Evolutionary conservation across 1,140 invertebrate genomes (phyloP), one percentile per base, ranked within the genome.

Genomic region (Oryzaephilus surinamensis): DNA sequence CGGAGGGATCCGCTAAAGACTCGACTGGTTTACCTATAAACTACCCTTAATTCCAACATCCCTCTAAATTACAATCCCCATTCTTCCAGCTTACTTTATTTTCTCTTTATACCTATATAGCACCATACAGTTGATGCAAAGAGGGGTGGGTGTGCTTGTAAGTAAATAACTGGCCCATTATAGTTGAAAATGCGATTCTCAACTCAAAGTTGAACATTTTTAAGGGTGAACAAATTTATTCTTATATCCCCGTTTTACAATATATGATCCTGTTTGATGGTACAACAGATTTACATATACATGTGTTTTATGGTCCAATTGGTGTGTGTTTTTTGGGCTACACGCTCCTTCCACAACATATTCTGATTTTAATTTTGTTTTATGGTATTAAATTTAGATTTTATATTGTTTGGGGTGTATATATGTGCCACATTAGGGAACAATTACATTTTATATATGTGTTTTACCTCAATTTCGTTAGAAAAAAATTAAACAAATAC

Each of bases 51-150:
- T 62, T 60, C 60, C 56, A 48, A 62, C 60, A 62, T 61, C 60
- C 60, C 58, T 62, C 60, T 62, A 62, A 62, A 62, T 62, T 62
- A 61, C 60, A 61, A 61, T 58, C 57, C 58, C 60, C 55, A 62
- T 62, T 62, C 60, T 61, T 61, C 56, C 52, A 56, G 56, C 56
- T 60, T 60, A 59, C 58, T 56, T 61, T 60, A 58, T 60, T 60
- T 58, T 57, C 42, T 50, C 58, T 57, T 51, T 57, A 57, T 54
- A 55, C 58, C 49, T 30, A 21, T 21, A 21, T 21, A 21, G 20
- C 8, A n/a, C 10, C 11, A 24, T 24, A 24, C 23, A 24, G 11
- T 11, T n/a, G 11, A 8, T n/a, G 11, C 23, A 24, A 24, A 33
- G 46, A 43, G 44, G 48, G 54, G 56, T 54, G n/a, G n/a, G n/a